Conservation (phyloP, 2,888 invertebrate species). For the Ptychoptera contaminata region DNA sequence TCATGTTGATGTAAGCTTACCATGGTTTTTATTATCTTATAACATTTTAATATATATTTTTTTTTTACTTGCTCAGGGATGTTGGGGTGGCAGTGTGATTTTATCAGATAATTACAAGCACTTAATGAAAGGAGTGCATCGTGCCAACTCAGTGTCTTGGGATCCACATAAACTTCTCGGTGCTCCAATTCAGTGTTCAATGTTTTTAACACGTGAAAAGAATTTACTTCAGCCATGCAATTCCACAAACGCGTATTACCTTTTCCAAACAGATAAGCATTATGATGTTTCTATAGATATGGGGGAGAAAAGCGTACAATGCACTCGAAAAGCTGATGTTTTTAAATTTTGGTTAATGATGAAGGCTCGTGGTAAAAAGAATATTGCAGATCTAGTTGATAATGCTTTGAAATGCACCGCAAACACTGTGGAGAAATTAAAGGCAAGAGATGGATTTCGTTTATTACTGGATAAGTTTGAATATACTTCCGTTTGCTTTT, state of each 20-base stretch:
- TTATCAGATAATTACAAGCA: conserved; percentile 45
- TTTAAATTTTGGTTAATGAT: conserved; percentile 90
- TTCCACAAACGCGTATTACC: conserved; percentile 54
- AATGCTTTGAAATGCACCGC: conserved; percentile 44
- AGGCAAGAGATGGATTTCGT: conserved; percentile 39
- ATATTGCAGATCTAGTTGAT: conserved; percentile 44
- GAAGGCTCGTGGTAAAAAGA: conserved; percentile 57
- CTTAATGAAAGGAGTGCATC: conserved; percentile 33
- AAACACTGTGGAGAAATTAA: conserved; percentile 38
- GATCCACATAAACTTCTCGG: conserved; percentile 78
- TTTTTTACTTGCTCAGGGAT: conserved; percentile 36
- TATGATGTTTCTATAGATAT: conserved; percentile 65
- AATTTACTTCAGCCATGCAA: conserved; percentile 50
- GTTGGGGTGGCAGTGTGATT: conserved; percentile 62
- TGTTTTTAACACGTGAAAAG: conserved; percentile 38
- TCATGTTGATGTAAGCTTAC: conserved; percentile 57
- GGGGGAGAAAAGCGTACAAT: conserved; percentile 80
- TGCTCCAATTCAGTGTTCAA: conserved; percentile 60
- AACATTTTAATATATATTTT: background rate
- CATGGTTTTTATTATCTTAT: too few species aligned
- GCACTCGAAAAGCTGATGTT: conserved; percentile 82
- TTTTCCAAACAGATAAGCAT: conserved; percentile 74
- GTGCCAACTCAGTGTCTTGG: conserved; percentile 66
- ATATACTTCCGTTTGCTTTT: conserved; percentile 79
- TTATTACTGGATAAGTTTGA: conserved; percentile 46